Evolutionary conservation across 2,888 invertebrate species (phyloP), one percentile per base, ranked within the genome.

Genomic region (Caenorhabditis zanzibari): DNA sequence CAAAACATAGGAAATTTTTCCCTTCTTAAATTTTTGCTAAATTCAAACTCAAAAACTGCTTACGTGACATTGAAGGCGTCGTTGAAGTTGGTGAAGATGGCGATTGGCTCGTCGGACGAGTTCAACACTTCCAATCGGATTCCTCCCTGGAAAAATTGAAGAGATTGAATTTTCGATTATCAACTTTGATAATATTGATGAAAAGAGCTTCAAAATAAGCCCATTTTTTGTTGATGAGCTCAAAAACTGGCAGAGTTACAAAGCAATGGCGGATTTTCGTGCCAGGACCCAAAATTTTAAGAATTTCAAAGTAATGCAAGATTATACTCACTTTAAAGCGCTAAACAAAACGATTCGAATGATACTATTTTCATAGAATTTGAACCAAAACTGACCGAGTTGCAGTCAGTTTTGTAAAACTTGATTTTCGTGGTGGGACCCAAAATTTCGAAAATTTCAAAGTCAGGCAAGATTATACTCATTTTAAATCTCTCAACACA

Each of bases 111-210:
- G 92, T 96, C 96, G 86, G 96, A 94, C 80, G 95, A 94, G 93
- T 97, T 96, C 91, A 97, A 93, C 75, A 98, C 94, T 93, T 97
- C 96, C 80, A 97, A 93, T 91, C 95, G 95, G 93, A 95, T 97
- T 68, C 97, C 97, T 87, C 97, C 97, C 97, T 97, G 93, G 19
- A 81, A 61, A 52, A 24, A 26, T 24, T 0, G 26, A 54, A 9
- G 19, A 38, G 38, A 12, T 10, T 38, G 12, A 38, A 38, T 32
- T 4, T 32, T 32, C 7, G 32, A 32, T 32, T 32, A 32, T 38
- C 3, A 4, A 19, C n/a, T 49, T 49, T 49, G n/a, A n/a, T n/a
- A n/a, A n/a, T n/a, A n/a, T n/a, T n/a, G n/a, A n/a, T 49, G 19
- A 10, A 49, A 9, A 44, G 16, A 5, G 14, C n/a, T 44, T 16